Evolutionary conservation across 2,888 invertebrate species (phyloP).

Genomic region (Busseola fusca): DNA sequence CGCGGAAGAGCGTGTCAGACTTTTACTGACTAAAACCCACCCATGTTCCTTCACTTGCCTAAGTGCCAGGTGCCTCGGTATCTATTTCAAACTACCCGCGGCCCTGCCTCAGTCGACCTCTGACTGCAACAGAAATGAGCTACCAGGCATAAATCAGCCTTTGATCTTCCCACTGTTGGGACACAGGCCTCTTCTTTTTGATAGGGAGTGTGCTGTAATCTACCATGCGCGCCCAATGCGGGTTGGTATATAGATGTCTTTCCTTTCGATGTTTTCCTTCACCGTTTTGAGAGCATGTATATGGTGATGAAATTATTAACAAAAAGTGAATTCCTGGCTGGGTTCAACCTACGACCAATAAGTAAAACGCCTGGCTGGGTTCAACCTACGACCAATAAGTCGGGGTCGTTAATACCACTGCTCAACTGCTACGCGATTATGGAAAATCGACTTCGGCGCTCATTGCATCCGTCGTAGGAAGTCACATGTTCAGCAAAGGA

Average conservation of each 20-base stretch:
- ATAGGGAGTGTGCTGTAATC: neutral
- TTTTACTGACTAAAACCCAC: no score
- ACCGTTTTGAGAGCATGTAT: no score
- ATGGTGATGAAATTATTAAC: neutral
- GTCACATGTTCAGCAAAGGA: slow-evolving; percentile 2
- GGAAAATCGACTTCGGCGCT: slow-evolving; percentile 2
- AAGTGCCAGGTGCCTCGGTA: no score
- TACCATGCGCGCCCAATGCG: neutral
- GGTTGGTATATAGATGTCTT: neutral
- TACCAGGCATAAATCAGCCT: neutral
- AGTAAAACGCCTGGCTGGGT: neutral
- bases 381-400: neutral
- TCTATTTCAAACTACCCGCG: no score
- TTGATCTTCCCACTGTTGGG: neutral
- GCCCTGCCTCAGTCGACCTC: no score
- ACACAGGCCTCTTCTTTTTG: neutral
- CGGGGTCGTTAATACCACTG: neutral
- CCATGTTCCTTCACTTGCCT: no score
- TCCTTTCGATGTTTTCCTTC: neutral
- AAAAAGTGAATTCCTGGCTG: neutral
- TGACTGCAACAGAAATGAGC: neutral
- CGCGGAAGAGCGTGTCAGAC: no score
- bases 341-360: neutral
- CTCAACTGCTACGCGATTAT: neutral
- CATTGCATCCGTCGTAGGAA: slow-evolving; percentile 15